Base-by-base conservation (phyloP, 2,888 invertebrate genomes). In the Malthinus flaveolus region DNA sequence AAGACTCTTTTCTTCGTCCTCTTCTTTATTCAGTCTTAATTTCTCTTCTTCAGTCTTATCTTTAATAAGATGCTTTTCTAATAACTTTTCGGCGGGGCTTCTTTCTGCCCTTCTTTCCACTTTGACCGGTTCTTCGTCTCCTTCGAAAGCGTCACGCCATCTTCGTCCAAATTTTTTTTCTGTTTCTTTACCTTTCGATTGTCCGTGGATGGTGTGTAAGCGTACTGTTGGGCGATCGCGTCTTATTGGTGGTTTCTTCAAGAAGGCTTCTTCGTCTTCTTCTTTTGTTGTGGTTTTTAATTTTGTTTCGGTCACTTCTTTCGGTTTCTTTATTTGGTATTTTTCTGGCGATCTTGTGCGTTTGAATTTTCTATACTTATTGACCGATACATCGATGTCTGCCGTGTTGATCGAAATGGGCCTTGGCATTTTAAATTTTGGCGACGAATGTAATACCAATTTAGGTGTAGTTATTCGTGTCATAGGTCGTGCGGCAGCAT, bases 391-490 rank as follows among this genome's bases (percentile, higher is more conserved):
- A 75, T 93, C 93, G 65, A 93, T 93, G 73, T 92, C 91, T 32
- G 91, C 90, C 1, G 93, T 92, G 75, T 92, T 91, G 62, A 92
- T 90, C 65, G 87, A 84, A 48, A 89, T 86, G 1, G 91, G 90
- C 50, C 88, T 84, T 1, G 85, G 79, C 1, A 82, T 73, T 54
- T 76, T 77, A 63, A 82, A 80, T 62, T 79, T 78, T 31, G 79
- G 73, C 75, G 71, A 75, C 69, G 66, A 78, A 66, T 75, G 84
- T 65, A 70, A 80, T 65, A 75, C 80, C 74, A 83, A 79, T 76
- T 80, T 84, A 62, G 78, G 85, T 47, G 80, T 85, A 70, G 74
- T 84, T 36, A 83, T 78, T 46, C 83, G 74, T 33, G 81, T 78
- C 13, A 83, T 65, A 45, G 81, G 78, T 9, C 79, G 70, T 73